Base-by-base conservation (phyloP, 2,888 invertebrate genomes). In the Lycocerus yunnanus region DNA sequence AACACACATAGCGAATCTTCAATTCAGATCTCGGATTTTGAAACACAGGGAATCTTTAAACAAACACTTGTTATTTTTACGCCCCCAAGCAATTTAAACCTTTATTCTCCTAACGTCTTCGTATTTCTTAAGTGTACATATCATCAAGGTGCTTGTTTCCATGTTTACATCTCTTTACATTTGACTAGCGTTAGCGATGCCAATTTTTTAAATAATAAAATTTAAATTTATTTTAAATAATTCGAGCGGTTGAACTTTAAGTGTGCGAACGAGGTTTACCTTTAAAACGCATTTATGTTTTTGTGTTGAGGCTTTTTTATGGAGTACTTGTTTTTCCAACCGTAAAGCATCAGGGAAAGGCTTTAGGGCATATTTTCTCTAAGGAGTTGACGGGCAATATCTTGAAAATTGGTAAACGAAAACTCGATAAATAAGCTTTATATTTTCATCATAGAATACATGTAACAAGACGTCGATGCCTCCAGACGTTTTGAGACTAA, bases 1-100 rank as follows among this genome's bases (percentile, higher is more conserved):
- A 72, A 63, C 18, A 68, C 58, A 58, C 63, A 21, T 68, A 63
- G 10, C 61, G 60, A 73, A 70, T 71, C 65, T 68, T 43, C 70
- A 58, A 74, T 74, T 68, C 68, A 59, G 68, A 69, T 68, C 74
- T 68, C 70, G 65, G 68, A 69, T 68, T 71, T 68, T 67, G 66
- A 75, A 68, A 75, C 75, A 67, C 59, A 72, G 66, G 72, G 71
- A 75, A 72, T 72, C 72, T 66, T 71, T 70, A 58, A 75, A 58
- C 73, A 73, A 76, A 73, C 71, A 76, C 71, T 76, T 71, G 76
- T 71, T 73, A 71, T 76, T 73, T 73, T 76, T 76, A 68, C 73
- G 68, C 70, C 72, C 72, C 72, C 58, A 11, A 72, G 75, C 72
- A 71, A 72, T 60, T 59, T 72, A 75, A 75, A 71, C 69, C 69